These are phyloP conservation scores for Callitettix versicolor DNA, from an alignment of 1,140 invertebrate species.

Conservation along the genomic window DNA sequence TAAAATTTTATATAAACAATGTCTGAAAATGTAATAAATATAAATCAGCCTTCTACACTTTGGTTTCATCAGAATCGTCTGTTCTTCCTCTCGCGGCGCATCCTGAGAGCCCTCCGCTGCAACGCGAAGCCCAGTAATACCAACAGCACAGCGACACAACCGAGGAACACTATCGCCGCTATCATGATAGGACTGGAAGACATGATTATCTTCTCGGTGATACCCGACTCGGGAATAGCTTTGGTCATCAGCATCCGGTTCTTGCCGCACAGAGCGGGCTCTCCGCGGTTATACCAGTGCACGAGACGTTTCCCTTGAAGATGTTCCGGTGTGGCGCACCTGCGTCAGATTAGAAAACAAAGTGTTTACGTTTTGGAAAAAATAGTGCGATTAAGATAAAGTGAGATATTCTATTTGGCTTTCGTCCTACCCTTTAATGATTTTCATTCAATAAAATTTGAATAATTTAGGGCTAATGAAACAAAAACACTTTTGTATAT, in stretches of 20 bases:
- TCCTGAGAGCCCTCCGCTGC: neutral
- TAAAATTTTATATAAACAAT: too few relatives aligned
- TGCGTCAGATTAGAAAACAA: slow-evolving; percentile 22
- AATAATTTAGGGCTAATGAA: neutral
- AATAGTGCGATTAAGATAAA: neutral
- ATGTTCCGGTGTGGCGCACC: slow-evolving; percentile 33
- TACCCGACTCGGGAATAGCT: neutral
- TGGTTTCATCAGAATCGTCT: slow-evolving; percentile 5
- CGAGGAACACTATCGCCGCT: neutral
- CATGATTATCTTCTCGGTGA: neutral
- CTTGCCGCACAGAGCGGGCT: slow-evolving; percentile 34
- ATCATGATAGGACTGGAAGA: slow-evolving; percentile 11
- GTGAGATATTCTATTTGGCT: neutral
- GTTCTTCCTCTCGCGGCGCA: slow-evolving; percentile 1
- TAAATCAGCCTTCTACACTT: too few relatives aligned
- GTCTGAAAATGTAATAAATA: too few relatives aligned
- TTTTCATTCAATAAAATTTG: neutral
- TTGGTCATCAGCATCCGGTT: slow-evolving; percentile 33
- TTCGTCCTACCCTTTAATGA: neutral
- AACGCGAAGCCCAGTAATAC: slow-evolving; percentile 4
- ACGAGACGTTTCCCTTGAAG: slow-evolving; percentile 35
- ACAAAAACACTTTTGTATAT: too few relatives aligned
- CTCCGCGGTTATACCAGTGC: slow-evolving; percentile 39
- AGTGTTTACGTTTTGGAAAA: neutral
- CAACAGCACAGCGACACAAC: neutral